A percentile compares a stretch with the other conserved stretches of the same genome.
Evolutionary conservation across 1,140 invertebrate species (phyloP).

Genomic region (Drosophila cardini): DNA sequence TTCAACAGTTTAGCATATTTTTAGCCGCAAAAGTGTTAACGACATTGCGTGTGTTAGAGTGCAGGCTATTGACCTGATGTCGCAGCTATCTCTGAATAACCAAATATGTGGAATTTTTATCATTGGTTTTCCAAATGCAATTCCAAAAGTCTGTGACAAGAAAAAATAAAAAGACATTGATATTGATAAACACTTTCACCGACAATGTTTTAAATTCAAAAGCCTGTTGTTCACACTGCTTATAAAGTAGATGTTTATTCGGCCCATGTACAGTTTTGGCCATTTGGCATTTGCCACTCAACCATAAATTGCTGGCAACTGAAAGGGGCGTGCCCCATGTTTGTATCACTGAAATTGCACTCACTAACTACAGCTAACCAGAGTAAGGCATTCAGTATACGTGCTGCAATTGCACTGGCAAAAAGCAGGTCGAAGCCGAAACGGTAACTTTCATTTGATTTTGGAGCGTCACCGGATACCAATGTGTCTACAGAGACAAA

Average conservation of each 20-base stretch:
- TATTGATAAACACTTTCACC: constrained; percentile 80
- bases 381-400: constrained; percentile 48
- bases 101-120: constrained; percentile 33
- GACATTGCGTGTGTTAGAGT: background rate
- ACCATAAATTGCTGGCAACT: constrained; percentile 63
- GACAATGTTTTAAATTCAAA: constrained; percentile 68
- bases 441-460: constrained; percentile 75
- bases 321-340: constrained; percentile 56
- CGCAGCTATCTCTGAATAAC: background rate
- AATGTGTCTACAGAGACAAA: constrained; percentile 17
- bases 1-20: constrained; percentile 21
- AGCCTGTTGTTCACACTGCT: constrained; percentile 44
- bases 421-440: constrained; percentile 70
- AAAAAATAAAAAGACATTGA: constrained; percentile 65
- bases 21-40: constrained; percentile 8
- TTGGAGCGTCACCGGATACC: constrained; percentile 75
- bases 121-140: constrained; percentile 55
- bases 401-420: constrained; percentile 66
- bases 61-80: background rate
- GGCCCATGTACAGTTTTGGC: constrained; percentile 30
- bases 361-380: constrained; percentile 19
- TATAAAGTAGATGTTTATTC: constrained; percentile 41
- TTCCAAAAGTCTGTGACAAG: constrained; percentile 31
- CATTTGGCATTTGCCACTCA: constrained; percentile 70
- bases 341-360: constrained; percentile 52